Conservation (phyloP, 2,888 invertebrate species). For the Synergus gifuensis region DNA sequence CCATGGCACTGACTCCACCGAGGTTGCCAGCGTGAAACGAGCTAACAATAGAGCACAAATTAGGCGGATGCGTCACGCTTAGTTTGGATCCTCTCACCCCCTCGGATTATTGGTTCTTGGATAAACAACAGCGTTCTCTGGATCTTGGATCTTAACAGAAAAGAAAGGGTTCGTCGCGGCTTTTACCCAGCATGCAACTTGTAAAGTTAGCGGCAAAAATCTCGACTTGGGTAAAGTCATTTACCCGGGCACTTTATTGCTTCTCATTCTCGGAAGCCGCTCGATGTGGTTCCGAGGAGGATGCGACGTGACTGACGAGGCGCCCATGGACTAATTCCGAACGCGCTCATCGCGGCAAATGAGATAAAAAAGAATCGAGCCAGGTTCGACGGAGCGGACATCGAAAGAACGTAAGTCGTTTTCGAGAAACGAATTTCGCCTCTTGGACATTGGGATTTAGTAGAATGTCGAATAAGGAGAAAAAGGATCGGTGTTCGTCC, state of each 20-base stretch:
- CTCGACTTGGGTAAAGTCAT: conserved; percentile 25
- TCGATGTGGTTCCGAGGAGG: conserved; percentile 13
- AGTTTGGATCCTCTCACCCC: neutral
- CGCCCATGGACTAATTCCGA: conserved; percentile 41
- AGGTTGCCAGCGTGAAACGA: neutral
- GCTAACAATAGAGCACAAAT: conserved; percentile 10
- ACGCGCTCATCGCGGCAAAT: conserved; percentile 39
- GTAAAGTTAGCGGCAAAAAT: conserved; percentile 14
- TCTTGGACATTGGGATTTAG: conserved; percentile 33
- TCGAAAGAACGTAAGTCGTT: conserved; percentile 41
- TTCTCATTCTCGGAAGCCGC: conserved; percentile 26
- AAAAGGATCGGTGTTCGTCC: conserved; percentile 40
- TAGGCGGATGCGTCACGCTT: neutral
- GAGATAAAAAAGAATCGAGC: conserved; percentile 25
- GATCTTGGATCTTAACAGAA: neutral
- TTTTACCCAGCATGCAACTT: neutral
- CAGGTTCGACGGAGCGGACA: conserved; percentile 8
- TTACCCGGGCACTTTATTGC: conserved; percentile 39
- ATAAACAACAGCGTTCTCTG: conserved; percentile 15
- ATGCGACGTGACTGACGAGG: conserved; percentile 41
- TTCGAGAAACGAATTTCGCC: conserved; percentile 37
- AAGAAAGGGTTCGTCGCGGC: neutral
- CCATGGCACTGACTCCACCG: neutral
- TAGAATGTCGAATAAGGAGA: conserved; percentile 40
- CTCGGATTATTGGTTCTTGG: conserved; percentile 11